Evolutionary conservation across 2,113 vertebrate species (phyloP).

Genomic region (Rattus rattus): DNA sequence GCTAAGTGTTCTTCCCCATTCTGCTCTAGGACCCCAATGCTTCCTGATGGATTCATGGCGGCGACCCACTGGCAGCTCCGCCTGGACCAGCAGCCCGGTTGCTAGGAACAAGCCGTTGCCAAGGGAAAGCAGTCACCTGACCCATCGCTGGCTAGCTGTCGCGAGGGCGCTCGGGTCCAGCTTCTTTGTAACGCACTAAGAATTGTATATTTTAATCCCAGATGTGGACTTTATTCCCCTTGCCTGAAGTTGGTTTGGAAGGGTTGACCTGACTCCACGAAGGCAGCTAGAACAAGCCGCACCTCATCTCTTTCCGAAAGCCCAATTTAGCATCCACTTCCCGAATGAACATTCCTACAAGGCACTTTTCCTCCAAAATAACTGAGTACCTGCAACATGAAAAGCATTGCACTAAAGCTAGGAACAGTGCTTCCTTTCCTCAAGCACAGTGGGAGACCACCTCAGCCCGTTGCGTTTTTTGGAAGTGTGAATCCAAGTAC

Average conservation of each 20-base stretch:
- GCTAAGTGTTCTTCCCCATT: not conserved
- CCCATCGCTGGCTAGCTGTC: accelerated
- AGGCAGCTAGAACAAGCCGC: not conserved
- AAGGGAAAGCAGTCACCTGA: not conserved
- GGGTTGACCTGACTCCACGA: not conserved
- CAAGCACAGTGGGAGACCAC: not conserved
- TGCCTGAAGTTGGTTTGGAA: too few relatives aligned
- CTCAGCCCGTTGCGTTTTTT: not conserved
- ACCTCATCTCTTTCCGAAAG: not conserved
- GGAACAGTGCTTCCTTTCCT: not conserved
- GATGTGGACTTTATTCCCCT: accelerated
- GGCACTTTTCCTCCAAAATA: not conserved
- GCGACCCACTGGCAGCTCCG: not conserved
- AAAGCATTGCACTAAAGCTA: not conserved
- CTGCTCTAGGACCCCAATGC: not conserved
- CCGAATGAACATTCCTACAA: not conserved
- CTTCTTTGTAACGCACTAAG: not conserved
- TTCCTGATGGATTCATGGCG: constrained; percentile 11
- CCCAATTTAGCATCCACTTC: not conserved
- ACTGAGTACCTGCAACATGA: not conserved
- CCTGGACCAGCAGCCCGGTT: not conserved
- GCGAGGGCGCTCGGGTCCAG: not conserved
- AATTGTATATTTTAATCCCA: accelerated
- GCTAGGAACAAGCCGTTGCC: constrained; percentile 70
- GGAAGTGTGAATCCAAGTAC: not conserved